Conservation (phyloP, 2,797 vertebrate species). For the Mormyrops attenuatus region DNA sequence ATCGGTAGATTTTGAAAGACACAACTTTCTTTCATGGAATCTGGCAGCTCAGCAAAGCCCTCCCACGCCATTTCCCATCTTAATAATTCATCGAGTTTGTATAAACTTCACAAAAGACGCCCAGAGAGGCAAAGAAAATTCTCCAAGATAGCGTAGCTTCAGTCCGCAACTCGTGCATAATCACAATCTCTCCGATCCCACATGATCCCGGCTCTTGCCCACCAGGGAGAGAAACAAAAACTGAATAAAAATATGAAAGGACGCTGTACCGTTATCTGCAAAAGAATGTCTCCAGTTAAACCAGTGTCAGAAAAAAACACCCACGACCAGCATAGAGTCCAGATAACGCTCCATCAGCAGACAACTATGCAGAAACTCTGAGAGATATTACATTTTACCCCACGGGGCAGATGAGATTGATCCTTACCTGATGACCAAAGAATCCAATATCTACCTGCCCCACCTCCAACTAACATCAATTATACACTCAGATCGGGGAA, state of each 20-base stretch:
- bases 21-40: neutral
- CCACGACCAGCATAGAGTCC: constrained; percentile 12
- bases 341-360: constrained; percentile 16
- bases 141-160: neutral
- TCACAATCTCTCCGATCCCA: neutral
- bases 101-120: neutral
- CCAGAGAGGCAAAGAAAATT: neutral
- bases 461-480: neutral
- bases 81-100: neutral
- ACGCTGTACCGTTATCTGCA: constrained; percentile 13
- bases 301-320: neutral
- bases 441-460: neutral
- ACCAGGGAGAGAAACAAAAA: neutral
- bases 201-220: neutral
- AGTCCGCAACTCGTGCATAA: neutral
- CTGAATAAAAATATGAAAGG: neutral
- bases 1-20: neutral
- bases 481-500: neutral
- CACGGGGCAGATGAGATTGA: neutral
- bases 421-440: neutral
- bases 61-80: neutral
- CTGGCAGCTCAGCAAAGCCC: neutral
- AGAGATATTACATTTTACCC: constrained; percentile 24
- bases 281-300: constrained; percentile 4
- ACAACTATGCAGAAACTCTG: constrained; percentile 18